Percentiles rank a stretch among this genome's conserved stretches.
These are phyloP conservation scores for Micromussa lordhowensis DNA, from an alignment of 92 coral and sea anemone genomes.

Conservation along the genomic window DNA sequence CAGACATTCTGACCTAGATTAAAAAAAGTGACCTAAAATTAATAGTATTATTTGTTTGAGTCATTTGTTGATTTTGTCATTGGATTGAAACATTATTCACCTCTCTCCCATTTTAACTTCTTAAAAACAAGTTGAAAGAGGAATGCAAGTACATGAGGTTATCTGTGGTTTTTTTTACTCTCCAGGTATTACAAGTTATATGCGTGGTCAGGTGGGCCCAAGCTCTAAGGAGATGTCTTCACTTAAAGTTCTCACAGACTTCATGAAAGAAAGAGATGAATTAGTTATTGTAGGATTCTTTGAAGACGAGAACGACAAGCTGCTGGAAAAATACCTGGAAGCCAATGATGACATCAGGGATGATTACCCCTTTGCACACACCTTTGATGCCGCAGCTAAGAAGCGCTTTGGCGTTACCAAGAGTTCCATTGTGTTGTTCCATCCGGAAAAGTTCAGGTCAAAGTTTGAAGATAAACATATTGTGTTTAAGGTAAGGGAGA, in stretches of 20 bases:
- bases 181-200: constrained; percentile 83
- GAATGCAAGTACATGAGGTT: no score
- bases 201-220: constrained; percentile 93
- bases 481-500: constrained; percentile 77
- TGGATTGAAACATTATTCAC: no score
- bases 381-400: constrained; percentile 93
- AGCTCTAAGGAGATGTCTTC: constrained; percentile 88
- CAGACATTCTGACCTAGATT: no score
- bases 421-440: constrained; percentile 90
- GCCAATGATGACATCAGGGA: constrained; percentile 94
- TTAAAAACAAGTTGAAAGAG: no score
- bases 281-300: constrained; percentile 90
- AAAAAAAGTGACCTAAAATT: no score
- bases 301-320: constrained; percentile 77
- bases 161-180: not conserved
- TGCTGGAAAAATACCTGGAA: constrained; percentile 85
- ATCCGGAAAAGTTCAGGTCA: constrained; percentile 89
- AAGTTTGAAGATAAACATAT: constrained; percentile 87
- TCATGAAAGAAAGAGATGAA: constrained; percentile 88
- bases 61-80: no score
- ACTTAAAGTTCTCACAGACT: constrained; percentile 85
- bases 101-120: no score
- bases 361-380: constrained; percentile 91
- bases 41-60: no score
- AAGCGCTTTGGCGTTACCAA: constrained; percentile 78